These are phyloP conservation scores for Oceanites oceanicus DNA, from an alignment of 2,113 vertebrate species.

Conservation along the genomic window DNA sequence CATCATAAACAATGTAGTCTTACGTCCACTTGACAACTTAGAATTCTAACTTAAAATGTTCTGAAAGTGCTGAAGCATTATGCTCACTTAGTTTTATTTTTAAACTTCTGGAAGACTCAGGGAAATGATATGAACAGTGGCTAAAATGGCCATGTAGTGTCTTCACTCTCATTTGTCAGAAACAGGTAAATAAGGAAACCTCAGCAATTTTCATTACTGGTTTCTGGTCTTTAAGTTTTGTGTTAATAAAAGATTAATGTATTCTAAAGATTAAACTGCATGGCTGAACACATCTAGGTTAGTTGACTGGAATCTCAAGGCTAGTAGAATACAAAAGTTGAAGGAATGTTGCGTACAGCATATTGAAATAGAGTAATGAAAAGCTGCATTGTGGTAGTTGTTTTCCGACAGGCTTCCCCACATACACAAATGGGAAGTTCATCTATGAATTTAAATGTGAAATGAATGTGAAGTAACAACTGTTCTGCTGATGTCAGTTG, in stretches of 20 bases:
- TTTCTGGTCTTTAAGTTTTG: not conserved
- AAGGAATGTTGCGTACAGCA: slow-evolving; percentile 31
- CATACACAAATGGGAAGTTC: not conserved
- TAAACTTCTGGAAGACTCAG: not conserved
- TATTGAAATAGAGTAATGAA: slow-evolving; percentile 62
- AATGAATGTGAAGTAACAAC: slow-evolving; percentile 7
- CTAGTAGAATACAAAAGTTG: slow-evolving; percentile 55
- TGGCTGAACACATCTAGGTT: slow-evolving; percentile 74
- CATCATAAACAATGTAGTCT: not conserved
- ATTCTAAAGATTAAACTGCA: slow-evolving; percentile 73
- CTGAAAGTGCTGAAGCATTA: not conserved
- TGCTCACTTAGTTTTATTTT: not conserved
- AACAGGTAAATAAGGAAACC: not conserved
- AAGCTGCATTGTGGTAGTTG: slow-evolving; percentile 33
- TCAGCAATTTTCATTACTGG: not conserved
- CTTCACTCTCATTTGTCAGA: not conserved
- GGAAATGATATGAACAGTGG: not conserved
- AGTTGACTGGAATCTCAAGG: slow-evolving; percentile 73
- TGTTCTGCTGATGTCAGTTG: slow-evolving; percentile 12
- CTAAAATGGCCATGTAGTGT: not conserved
- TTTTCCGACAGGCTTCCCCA: not conserved
- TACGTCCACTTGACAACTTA: not conserved
- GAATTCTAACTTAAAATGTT: not conserved
- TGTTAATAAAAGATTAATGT: slow-evolving; percentile 56
- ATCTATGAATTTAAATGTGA: slow-evolving; percentile 49